Conservation (phyloP, 2,113 vertebrate genomes). For the Illadopsis cleaveri region DNA sequence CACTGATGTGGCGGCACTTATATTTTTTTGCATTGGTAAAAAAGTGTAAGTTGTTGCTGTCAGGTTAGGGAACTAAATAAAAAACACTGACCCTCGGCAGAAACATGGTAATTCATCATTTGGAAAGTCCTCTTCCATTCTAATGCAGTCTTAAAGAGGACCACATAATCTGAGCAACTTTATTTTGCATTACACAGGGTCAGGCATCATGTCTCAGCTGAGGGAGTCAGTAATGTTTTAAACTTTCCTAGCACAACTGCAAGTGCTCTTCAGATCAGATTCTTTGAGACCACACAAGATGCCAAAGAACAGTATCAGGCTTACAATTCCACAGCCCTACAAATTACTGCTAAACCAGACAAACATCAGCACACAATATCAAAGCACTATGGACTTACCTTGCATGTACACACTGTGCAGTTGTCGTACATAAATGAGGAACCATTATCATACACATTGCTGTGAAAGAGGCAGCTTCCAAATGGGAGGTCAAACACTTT, state of each 20-base stretch:
- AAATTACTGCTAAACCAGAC: not conserved
- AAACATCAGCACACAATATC: not conserved
- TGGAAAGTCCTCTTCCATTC: not conserved
- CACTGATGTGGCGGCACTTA: not conserved
- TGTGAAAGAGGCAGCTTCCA: slow-evolving; percentile 95
- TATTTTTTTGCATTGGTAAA: not conserved
- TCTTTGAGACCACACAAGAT: not conserved
- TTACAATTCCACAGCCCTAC: not conserved
- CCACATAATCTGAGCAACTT: not conserved
- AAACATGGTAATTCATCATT: not conserved
- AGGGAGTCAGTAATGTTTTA: not conserved
- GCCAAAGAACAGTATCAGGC: not conserved
- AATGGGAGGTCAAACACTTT: slow-evolving; percentile 95
- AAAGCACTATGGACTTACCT: slow-evolving; percentile 70
- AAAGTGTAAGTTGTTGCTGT: not conserved
- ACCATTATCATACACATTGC: slow-evolving; percentile 91
- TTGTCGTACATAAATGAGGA: slow-evolving; percentile 87
- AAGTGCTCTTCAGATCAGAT: not conserved
- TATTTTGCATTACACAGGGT: not conserved
- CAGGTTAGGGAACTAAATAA: not conserved
- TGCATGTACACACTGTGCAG: slow-evolving; percentile 91
- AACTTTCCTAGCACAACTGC: not conserved
- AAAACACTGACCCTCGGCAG: not conserved
- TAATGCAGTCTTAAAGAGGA: not conserved
- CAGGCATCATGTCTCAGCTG: not conserved